A percentile compares a stretch with the other conserved stretches of the same genome.
phyloP scores from a whole-genome alignment of 2,888 invertebrate species.

The Drosophila ezoana region DNA sequence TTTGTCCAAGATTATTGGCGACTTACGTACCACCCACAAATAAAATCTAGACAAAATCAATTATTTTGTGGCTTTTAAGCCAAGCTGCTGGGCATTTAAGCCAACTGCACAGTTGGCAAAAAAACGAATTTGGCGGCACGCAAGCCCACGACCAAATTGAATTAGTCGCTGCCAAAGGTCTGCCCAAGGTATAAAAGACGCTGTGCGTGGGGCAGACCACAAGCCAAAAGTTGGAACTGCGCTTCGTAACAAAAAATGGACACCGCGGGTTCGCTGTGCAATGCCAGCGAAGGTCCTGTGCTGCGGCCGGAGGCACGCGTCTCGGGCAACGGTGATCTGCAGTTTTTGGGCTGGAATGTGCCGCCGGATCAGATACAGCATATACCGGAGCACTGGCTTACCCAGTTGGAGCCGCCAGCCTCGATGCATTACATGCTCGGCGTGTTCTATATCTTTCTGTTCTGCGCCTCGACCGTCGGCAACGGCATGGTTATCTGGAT shows the following conservation, averaged over 20 bases:
- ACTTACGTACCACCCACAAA: not conserved
- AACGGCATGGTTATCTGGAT: constrained; percentile 93
- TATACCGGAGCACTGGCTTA: constrained; percentile 92
- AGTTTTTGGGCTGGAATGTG: constrained; percentile 90
- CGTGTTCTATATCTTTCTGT: constrained; percentile 90
- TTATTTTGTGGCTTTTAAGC: constrained; percentile 15
- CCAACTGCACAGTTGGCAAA: constrained; percentile 68
- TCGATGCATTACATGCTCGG: constrained; percentile 92
- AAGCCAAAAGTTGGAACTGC: constrained; percentile 24
- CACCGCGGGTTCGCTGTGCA: constrained; percentile 61
- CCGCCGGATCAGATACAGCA: constrained; percentile 90
- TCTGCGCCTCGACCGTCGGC: constrained; percentile 90
- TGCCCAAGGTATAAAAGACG: constrained; percentile 53
- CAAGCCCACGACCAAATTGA: constrained; percentile 64
- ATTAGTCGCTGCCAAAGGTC: constrained; percentile 45
- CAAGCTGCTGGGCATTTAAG: constrained; percentile 12
- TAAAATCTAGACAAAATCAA: not conserved
- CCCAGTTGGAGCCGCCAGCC: constrained; percentile 91
- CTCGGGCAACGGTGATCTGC: constrained; percentile 74
- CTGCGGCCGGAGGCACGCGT: constrained; percentile 71
- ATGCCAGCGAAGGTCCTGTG: constrained; percentile 67
- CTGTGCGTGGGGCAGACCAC: not conserved
- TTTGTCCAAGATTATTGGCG: too few species aligned
- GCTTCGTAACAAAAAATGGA: constrained; percentile 33
- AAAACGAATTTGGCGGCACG: constrained; percentile 68